Conservation (phyloP, 2,797 vertebrate species). For the Melanotaenia parkinsoni region DNA sequence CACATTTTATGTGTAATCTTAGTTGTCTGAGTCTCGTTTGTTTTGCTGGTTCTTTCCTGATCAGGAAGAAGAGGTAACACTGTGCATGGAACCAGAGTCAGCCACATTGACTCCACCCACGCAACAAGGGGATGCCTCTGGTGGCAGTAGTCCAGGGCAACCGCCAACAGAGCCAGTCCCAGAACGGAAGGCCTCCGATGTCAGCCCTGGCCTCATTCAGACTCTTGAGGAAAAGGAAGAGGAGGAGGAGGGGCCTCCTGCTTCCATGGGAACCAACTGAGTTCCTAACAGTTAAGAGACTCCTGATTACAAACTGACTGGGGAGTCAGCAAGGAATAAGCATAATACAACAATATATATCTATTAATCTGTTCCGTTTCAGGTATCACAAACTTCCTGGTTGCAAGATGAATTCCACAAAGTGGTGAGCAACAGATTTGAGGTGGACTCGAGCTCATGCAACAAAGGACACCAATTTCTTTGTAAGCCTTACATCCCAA, state of each 20-base stretch:
- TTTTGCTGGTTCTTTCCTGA: constrained; percentile 29
- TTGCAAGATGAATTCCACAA: constrained; percentile 53
- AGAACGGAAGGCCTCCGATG: constrained; percentile 91
- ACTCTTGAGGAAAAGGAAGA: constrained; percentile 91
- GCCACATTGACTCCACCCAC: constrained; percentile 90
- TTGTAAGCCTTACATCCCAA: constrained; percentile 81
- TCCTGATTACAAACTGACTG: constrained; percentile 66
- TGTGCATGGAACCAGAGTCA: constrained; percentile 92
- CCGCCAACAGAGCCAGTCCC: constrained; percentile 77
- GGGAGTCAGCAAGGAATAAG: constrained; percentile 58
- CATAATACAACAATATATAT: constrained; percentile 77
- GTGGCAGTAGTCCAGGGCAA: constrained; percentile 88
- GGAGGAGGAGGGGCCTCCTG: constrained; percentile 68
- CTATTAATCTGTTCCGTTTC: constrained; percentile 82
- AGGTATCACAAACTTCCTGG: constrained; percentile 79
- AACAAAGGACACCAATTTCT: constrained; percentile 74
- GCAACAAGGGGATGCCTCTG: constrained; percentile 90
- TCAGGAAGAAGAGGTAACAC: constrained; percentile 90
- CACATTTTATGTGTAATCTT: constrained; percentile 6
- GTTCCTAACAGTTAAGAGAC: constrained; percentile 62
- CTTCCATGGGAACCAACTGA: constrained; percentile 80
- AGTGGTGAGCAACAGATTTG: constrained; percentile 45
- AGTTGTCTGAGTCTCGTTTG: constrained; percentile 16
- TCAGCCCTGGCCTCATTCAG: constrained; percentile 91
- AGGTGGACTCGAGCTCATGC: constrained; percentile 64